Evolutionary conservation across 2,797 vertebrate species (phyloP), one percentile per base, ranked within the genome.

Genomic region (Darevskia nairensis): DNA sequence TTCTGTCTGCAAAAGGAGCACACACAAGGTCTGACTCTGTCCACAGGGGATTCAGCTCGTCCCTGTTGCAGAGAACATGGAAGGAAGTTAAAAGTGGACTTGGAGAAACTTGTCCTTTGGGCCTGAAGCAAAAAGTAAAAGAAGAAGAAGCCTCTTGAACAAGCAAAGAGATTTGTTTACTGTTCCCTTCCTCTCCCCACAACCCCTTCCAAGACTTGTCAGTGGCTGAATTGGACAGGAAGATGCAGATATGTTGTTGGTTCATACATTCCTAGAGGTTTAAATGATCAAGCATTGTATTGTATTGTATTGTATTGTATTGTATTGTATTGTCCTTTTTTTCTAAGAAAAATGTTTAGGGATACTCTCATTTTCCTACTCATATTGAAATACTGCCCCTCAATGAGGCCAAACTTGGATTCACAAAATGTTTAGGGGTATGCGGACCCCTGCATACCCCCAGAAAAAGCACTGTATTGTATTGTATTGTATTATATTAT

Each of bases 31-130:
- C 89, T 91, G 84, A 83, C 78, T 92, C 89, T 88, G 41, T 90
- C 93, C 91, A 55, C 77, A 89, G 90, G 77, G 90, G 89, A 91
- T 90, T 91, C 89, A 90, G 79, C 74, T 85, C 89, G 83, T 83
- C 61, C 29, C 50, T 74, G 25, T 27, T 59, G 59, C 32, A 71
- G 29, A 69, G 35, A 87, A 74, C 75, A 88, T 86, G 55, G 50
- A 94, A 59, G 44, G 59, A 68, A 0, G 1, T 82, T 85, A 84
- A 92, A 92, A 92, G 88, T 78, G 84, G 76, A 89, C 91, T 86
- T 86, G 89, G 76, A 88, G 35, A 72, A 83, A 46, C 39, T 35
- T 87, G 50, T 82, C 25, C 15, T 71, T 64, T 46, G 82, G 72
- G 59, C 86, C 84, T 86, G 77, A 79, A 86, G 59, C 3, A 92